Evolutionary conservation across 2,113 vertebrate species (phyloP).

Genomic region (Coracopsis vasa): DNA sequence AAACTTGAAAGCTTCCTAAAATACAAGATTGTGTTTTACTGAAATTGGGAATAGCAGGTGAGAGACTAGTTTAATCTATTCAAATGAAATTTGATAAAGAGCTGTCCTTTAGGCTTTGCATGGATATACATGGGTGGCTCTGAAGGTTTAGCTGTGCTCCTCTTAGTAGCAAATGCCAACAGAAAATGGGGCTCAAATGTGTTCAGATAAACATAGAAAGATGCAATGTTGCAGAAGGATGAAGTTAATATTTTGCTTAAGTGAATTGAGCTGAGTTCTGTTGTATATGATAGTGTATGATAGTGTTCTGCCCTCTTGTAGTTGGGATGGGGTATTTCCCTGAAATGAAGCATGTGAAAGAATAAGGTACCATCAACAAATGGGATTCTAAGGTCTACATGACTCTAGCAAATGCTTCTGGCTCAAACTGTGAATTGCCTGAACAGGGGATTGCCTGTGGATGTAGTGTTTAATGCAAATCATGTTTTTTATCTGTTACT

Average conservation of each 20-base stretch:
- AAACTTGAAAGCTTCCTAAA: neutral
- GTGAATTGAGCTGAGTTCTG: neutral
- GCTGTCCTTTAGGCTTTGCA: neutral
- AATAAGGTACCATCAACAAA: neutral
- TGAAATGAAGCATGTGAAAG: neutral
- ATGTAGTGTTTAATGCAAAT: neutral
- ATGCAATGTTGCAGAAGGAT: neutral
- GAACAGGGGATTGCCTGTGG: neutral
- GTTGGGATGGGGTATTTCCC: neutral
- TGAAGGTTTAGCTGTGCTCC: neutral
- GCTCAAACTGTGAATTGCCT: neutral
- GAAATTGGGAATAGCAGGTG: neutral
- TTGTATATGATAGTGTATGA: too few species aligned
- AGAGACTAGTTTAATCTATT: neutral
- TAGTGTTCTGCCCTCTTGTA: neutral
- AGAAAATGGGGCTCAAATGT: neutral
- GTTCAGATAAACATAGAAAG: neutral
- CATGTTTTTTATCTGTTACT: neutral
- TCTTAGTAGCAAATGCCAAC: neutral
- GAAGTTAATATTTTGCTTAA: neutral
- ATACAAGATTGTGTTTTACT: neutral
- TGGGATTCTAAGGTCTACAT: fast-evolving
- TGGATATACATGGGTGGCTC: fast-evolving
- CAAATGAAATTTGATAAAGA: neutral
- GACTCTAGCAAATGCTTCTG: neutral